Base-by-base conservation (phyloP, 2,888 invertebrate species). In the Ferdinandea cuprea region DNA sequence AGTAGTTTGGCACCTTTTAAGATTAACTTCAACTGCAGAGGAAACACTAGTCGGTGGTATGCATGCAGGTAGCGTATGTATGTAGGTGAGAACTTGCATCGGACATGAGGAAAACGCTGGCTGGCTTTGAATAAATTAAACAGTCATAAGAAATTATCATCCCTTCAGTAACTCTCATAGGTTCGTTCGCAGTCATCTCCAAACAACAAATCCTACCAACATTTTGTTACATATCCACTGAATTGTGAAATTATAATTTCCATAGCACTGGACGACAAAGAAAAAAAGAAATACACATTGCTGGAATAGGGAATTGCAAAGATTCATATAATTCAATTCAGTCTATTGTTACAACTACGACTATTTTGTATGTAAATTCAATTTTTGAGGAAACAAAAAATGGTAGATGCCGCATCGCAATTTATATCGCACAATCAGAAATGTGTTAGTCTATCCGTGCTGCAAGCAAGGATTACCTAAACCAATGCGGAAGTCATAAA, bases 401-500 rank as follows among this genome's bases (percentile, higher is more conserved):
- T 59, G 2, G 25, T 25, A 25, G 25, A 25, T 5, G 5, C 3
- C 25, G 25, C 25, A 25, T 25, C 25, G 25, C 5, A 25, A 25
- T 25, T 25, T 25, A 3, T 25, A 25, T 25, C 25, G 25, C 25
- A 25, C 2, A 25, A 25, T 25, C 25, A 25, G 25, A 25, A 25
- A 25, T 5, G 25, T 25, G 25, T 5, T 3, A 25, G 25, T 25
- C 25, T 25, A 25, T 25, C 5, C 25, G 3, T 25, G 32, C n/a
- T 6, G 17, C 17, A 21, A n/a, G n/a, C 42, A 8, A 32, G 37
- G 44, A 21, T 15, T 21, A 15, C 15, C 28, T 30, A 8, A 58
- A 69, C 69, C 54, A 44, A 46, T 56, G 56, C 54, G 56, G 46
- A 68, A 46, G 68, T 35, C 46, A 56, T 68, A 68, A 68, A 68